phyloP scores from a whole-genome alignment of 2,797 vertebrate species.

The Myotis daubentonii region DNA sequence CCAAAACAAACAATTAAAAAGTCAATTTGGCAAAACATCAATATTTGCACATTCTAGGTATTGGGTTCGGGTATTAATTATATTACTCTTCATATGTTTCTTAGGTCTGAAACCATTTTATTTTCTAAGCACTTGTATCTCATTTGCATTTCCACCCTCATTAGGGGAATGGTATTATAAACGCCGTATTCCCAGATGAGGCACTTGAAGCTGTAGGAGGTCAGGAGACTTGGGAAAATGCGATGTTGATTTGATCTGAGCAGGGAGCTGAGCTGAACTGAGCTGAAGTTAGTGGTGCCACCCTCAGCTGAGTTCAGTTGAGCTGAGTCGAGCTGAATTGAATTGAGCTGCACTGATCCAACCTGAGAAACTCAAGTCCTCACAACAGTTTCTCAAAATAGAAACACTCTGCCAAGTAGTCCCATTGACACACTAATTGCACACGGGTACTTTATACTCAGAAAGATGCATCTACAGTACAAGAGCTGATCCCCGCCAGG shows the following conservation, averaged over 20 bases:
- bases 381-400: not conserved
- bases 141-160: not conserved
- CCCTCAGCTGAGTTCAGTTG: too few species aligned
- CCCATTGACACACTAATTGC: not conserved
- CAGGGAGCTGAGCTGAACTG: not conserved
- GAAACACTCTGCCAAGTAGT: not conserved
- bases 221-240: not conserved
- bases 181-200: not conserved
- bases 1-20: constrained; percentile 14
- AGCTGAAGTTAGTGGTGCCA: too few species aligned
- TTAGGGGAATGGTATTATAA: not conserved
- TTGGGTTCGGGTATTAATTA: not conserved
- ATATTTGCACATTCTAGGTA: not conserved
- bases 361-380: not conserved
- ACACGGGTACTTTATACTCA: not conserved
- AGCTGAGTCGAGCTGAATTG: too few species aligned
- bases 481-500: not conserved
- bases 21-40: not conserved
- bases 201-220: not conserved
- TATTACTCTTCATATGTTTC: not conserved
- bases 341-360: not conserved
- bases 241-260: not conserved
- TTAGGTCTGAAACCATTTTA: not conserved
- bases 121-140: not conserved
- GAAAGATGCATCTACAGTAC: not conserved